Evolutionary conservation across 2,888 invertebrate genomes (phyloP).

Genomic region (Parnassius smintheus): DNA sequence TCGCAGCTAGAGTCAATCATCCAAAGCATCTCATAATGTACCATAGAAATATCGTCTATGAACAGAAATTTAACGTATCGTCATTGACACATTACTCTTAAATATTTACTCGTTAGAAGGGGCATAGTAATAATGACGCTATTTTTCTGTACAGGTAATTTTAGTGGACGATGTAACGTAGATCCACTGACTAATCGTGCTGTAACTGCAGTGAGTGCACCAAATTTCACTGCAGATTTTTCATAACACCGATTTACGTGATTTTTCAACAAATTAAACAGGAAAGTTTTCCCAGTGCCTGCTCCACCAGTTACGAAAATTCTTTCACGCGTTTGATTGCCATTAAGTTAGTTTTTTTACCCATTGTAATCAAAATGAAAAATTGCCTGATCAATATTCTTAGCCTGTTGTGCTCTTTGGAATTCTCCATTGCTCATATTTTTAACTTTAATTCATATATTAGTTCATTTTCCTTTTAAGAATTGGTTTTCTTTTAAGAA

Average conservation of each 20-base stretch:
- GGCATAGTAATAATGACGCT: slow-evolving; percentile 33
- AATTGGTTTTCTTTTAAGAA: too few species aligned
- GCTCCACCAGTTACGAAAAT: slow-evolving; percentile 27
- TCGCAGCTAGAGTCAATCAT: too few species aligned
- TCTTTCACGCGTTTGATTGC: slow-evolving; percentile 4
- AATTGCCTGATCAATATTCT: slow-evolving; percentile 27
- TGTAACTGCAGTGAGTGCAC: slow-evolving; percentile 43
- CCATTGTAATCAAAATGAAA: slow-evolving; percentile 28
- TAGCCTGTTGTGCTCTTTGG: slow-evolving; percentile 7
- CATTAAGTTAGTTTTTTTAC: slow-evolving; percentile 30
- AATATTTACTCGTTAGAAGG: slow-evolving; percentile 34
- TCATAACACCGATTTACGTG: slow-evolving; percentile 35
- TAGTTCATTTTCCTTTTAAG: too few species aligned
- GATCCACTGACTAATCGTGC: slow-evolving; percentile 32
- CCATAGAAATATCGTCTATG: background rate
- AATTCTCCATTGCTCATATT: background rate
- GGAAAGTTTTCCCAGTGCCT: slow-evolving; percentile 34
- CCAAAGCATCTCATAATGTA: too few species aligned
- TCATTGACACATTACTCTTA: slow-evolving; percentile 38
- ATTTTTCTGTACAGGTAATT: slow-evolving; percentile 40
- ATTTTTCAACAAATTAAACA: slow-evolving; percentile 32
- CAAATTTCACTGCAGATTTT: slow-evolving; percentile 33
- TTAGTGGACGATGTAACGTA: slow-evolving; percentile 33
- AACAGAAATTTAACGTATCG: slow-evolving; percentile 28
- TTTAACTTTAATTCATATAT: too few species aligned